phyloP scores from a whole-genome alignment of 1,140 invertebrate species.

The Ephestia elutella region DNA sequence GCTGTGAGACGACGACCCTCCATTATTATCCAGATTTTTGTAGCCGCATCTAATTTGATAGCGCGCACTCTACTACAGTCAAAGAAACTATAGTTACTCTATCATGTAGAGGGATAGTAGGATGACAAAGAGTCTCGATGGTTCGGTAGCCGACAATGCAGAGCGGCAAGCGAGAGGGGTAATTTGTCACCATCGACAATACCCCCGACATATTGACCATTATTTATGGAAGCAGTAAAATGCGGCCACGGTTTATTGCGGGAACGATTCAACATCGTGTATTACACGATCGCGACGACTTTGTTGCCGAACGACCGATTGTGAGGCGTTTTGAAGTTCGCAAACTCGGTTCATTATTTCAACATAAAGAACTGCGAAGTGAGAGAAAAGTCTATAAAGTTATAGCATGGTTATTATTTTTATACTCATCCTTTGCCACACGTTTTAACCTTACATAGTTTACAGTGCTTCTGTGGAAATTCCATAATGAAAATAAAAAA shows the following conservation, averaged over 20 bases:
- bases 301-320: conserved; percentile 46
- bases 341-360: background rate
- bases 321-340: conserved; percentile 13
- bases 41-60: background rate
- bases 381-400: background rate
- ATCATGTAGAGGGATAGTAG: background rate
- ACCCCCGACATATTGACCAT: conserved; percentile 67
- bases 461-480: background rate
- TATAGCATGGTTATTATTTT: background rate
- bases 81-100: background rate
- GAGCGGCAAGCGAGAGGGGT: conserved; percentile 57
- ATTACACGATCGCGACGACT: conserved; percentile 55
- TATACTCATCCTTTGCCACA: background rate
- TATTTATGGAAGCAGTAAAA: conserved; percentile 69
- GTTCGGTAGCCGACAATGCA: conserved; percentile 62
- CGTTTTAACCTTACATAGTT: background rate
- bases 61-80: background rate
- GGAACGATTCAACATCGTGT: conserved; percentile 61
- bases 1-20: no score
- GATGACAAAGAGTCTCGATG: conserved; percentile 50
- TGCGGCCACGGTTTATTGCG: conserved; percentile 58
- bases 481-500: no score
- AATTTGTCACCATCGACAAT: conserved; percentile 73
- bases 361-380: background rate
- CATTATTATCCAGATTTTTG: no score